These are phyloP conservation scores for Molorchus minor DNA, from an alignment of 2,888 invertebrate genomes.

Conservation along the genomic window DNA sequence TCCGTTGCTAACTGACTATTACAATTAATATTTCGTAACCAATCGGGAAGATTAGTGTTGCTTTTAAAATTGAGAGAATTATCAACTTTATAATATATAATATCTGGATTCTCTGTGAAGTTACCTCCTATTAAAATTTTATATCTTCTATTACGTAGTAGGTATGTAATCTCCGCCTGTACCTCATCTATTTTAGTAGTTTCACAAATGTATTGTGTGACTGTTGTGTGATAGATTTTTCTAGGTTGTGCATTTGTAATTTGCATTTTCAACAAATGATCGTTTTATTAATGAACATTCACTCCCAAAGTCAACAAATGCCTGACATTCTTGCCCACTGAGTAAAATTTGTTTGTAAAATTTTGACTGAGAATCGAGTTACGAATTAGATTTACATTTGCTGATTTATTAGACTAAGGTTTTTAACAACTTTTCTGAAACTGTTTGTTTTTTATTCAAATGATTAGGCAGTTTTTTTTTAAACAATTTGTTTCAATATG, in stretches of 20 bases:
- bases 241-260: neutral
- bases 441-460: neutral
- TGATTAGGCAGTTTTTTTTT: neutral
- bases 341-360: neutral
- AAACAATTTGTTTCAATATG: conserved; percentile 5
- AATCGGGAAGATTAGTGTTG: neutral
- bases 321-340: neutral
- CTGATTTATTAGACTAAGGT: neutral
- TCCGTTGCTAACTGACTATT: neutral
- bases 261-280: neutral
- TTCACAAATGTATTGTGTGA: neutral
- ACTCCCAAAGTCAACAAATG: neutral
- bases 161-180: neutral
- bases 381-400: neutral
- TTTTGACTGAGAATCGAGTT: neutral
- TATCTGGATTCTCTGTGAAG: neutral
- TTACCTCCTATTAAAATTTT: neutral
- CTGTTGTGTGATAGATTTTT: neutral
- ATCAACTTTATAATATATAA: neutral
- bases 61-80: neutral
- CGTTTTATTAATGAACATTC: neutral
- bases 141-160: neutral
- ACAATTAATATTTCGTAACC: neutral
- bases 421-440: neutral
- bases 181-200: neutral